Conservation (phyloP, 2,113 vertebrate species). For the Cricetomys ansorgei region DNA sequence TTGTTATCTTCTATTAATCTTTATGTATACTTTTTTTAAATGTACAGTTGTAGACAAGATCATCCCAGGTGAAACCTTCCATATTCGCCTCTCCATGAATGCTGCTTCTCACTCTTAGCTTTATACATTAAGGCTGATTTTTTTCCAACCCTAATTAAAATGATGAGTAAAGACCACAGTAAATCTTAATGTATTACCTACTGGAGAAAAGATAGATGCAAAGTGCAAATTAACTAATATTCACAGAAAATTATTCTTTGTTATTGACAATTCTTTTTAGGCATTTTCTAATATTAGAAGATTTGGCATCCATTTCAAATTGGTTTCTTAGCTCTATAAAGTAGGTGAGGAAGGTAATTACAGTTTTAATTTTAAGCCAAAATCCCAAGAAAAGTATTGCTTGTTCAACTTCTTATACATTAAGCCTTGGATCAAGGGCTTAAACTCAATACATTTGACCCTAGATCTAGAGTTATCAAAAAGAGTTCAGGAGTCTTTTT, state of each 20-base stretch:
- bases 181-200: background rate
- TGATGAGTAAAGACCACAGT: background rate
- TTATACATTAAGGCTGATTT: background rate
- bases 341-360: background rate
- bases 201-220: background rate
- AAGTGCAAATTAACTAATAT: background rate
- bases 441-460: background rate
- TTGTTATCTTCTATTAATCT: slow-evolving; percentile 5
- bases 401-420: background rate
- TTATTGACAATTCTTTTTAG: background rate
- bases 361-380: background rate
- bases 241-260: background rate
- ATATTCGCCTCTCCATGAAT: background rate
- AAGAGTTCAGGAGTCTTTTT: background rate
- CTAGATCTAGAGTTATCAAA: background rate
- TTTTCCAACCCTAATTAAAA: background rate
- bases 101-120: background rate
- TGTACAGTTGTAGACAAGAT: background rate
- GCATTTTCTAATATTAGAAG: background rate
- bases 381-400: background rate
- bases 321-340: background rate
- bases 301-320: background rate
- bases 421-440: background rate
- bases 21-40: background rate
- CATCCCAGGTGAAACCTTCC: background rate